These are phyloP conservation scores for Perca fluviatilis DNA, from an alignment of 2,113 vertebrate species.

Conservation along the genomic window DNA sequence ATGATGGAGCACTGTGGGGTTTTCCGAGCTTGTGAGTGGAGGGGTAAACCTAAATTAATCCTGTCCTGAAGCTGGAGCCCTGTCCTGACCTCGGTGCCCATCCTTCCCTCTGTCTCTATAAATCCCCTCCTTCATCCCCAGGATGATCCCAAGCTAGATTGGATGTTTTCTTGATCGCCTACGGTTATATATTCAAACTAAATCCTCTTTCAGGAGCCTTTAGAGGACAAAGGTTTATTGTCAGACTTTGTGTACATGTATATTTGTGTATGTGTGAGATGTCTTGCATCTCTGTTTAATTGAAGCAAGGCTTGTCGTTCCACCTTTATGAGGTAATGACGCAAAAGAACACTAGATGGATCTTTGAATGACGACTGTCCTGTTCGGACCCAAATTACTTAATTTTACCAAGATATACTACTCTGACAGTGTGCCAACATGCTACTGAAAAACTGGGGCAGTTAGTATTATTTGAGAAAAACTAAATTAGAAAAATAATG, in stretches of 20 bases:
- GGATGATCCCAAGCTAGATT: constrained; percentile 65
- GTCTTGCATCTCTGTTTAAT: constrained; percentile 35
- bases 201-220: constrained; percentile 76
- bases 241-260: constrained; percentile 42
- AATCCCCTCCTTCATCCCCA: constrained; percentile 72
- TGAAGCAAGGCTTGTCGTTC: constrained; percentile 22
- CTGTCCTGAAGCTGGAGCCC: constrained; percentile 47
- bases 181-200: constrained; percentile 62
- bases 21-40: constrained; percentile 16
- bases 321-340: constrained; percentile 37
- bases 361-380: constrained; percentile 4
- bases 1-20: constrained; percentile 12
- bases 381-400: constrained; percentile 12
- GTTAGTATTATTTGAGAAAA: background rate
- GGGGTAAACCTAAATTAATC: constrained; percentile 58
- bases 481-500: background rate
- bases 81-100: constrained; percentile 16
- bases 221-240: constrained; percentile 65
- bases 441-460: background rate
- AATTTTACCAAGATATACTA: background rate
- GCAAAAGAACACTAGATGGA: constrained; percentile 42
- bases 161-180: constrained; percentile 74
- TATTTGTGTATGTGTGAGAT: constrained; percentile 15
- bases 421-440: background rate
- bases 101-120: constrained; percentile 52